phyloP scores from a whole-genome alignment of 2,888 invertebrate genomes.

The Leptopterna dolabrata region DNA sequence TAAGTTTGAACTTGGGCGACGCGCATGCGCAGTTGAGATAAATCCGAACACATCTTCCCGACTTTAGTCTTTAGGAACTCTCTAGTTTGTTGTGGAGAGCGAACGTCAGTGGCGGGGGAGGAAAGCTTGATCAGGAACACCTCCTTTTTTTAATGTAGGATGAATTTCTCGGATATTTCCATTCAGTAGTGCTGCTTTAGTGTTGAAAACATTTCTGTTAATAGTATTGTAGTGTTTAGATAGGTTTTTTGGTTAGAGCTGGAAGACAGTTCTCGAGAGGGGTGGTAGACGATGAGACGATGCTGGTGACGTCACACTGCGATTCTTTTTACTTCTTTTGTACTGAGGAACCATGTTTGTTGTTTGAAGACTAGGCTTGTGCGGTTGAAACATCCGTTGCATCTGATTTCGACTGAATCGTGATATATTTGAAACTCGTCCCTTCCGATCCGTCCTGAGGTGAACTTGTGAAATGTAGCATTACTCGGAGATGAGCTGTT shows the following conservation, averaged over 20 bases:
- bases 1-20: no score
- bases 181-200: not conserved
- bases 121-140: not conserved
- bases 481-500: constrained; percentile 32
- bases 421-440: not conserved
- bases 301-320: not conserved
- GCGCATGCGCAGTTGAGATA: no score
- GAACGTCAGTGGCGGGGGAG: not conserved
- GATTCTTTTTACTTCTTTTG: not conserved
- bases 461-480: not conserved
- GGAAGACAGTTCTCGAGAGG: not conserved
- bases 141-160: no score
- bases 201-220: not conserved
- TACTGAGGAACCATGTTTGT: not conserved
- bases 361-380: not conserved
- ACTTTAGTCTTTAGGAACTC: no score
- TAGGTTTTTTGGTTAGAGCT: not conserved
- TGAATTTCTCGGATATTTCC: not conserved
- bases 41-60: no score
- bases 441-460: not conserved
- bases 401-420: not conserved
- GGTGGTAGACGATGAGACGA: no score
- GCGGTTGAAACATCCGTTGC: not conserved
- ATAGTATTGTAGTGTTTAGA: no score
- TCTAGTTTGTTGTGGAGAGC: no score